These are phyloP conservation scores for Ditylenchus dipsaci DNA, from an alignment of 1,140 invertebrate species.

Conservation along the genomic window DNA sequence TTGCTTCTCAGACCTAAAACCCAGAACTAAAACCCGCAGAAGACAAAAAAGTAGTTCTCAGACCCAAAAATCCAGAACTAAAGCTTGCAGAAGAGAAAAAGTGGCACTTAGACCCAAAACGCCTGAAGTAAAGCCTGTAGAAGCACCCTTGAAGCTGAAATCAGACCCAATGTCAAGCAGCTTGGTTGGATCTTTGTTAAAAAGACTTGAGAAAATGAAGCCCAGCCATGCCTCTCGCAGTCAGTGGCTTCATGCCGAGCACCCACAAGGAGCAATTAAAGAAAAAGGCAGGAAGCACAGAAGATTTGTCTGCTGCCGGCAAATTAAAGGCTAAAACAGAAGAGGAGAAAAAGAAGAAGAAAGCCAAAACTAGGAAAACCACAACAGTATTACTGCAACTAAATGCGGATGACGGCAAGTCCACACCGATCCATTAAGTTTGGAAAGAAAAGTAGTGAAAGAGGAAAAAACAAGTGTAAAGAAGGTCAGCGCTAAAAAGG, in stretches of 20 bases:
- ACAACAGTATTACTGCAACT: neutral
- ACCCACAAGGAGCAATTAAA: neutral
- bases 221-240: constrained; percentile 22
- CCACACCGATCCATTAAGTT: constrained; percentile 3
- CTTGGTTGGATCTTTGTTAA: constrained; percentile 19
- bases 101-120: neutral
- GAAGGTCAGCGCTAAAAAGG: constrained; percentile 14
- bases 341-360: neutral
- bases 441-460: constrained; percentile 24
- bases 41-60: neutral
- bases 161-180: neutral
- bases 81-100: too few relatives aligned
- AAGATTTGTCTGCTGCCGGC: neutral
- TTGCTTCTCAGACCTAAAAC: neutral
- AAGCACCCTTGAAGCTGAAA: neutral
- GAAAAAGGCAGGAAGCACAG: neutral
- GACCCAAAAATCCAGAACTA: too few relatives aligned
- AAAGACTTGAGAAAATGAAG: constrained; percentile 30
- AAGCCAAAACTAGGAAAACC: neutral
- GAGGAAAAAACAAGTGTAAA: constrained; percentile 29
- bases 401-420: neutral
- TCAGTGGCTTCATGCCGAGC: constrained; percentile 22
- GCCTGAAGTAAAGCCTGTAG: neutral
- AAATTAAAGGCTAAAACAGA: neutral
- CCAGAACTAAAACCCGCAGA: neutral